A percentile compares a stretch with the other conserved stretches of the same genome.
phyloP scores from a whole-genome alignment of 1,140 invertebrate genomes.

The Halotydeus destructor region DNA sequence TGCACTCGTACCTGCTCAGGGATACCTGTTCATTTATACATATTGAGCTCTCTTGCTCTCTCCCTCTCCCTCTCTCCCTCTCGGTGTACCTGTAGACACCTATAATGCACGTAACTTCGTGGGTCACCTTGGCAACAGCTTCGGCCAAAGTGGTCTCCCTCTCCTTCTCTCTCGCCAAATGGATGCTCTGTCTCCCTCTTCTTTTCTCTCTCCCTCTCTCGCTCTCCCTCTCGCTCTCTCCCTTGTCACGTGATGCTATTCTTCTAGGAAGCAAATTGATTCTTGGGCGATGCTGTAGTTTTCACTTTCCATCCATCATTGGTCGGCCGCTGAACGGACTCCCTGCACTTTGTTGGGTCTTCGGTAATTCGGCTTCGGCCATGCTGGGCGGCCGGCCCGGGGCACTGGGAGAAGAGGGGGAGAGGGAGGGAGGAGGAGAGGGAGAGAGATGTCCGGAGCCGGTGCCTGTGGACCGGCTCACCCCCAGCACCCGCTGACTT shows the following conservation, averaged over 20 bases:
- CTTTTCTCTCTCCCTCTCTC: not conserved
- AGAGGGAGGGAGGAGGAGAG: not conserved
- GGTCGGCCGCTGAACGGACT: not conserved
- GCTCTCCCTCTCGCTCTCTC: too few species aligned
- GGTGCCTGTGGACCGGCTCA: not conserved
- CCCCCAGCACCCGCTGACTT: not conserved
- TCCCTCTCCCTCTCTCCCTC: slow-evolving; percentile 7
- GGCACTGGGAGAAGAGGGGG: not conserved
- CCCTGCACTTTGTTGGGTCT: not conserved
- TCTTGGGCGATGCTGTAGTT: not conserved
- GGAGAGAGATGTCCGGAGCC: not conserved
- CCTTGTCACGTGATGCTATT: not conserved
- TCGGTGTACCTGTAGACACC: not conserved
- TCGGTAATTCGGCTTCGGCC: not conserved
- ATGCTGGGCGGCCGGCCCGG: not conserved
- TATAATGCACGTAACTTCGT: not conserved
- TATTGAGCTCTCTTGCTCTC: not conserved
- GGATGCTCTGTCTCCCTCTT: not conserved
- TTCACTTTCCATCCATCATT: not conserved
- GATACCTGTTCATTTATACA: not conserved
- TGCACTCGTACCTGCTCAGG: not conserved
- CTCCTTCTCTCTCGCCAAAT: not conserved
- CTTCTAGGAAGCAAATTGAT: not conserved
- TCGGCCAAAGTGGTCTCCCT: not conserved
- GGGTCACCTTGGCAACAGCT: not conserved